phyloP scores from a whole-genome alignment of 1,140 invertebrate species.

The Neotoxoptera formosana region DNA sequence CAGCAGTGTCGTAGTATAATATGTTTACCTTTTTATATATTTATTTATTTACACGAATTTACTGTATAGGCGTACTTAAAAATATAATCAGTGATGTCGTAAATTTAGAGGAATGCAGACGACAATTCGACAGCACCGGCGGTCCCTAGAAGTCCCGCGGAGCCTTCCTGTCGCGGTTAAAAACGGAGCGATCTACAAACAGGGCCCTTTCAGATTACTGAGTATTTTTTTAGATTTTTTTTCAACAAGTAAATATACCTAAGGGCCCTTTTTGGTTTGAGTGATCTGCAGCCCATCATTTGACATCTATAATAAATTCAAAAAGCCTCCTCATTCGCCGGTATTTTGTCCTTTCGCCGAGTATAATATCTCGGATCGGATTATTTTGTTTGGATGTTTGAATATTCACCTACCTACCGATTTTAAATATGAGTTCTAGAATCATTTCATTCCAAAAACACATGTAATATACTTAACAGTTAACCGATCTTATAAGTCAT shows the following conservation, averaged over 20 bases:
- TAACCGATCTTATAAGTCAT: too few species aligned
- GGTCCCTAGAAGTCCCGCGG: neutral
- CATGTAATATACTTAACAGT: neutral
- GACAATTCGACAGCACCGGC: neutral
- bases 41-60: neutral
- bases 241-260: too few species aligned
- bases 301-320: neutral
- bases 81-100: neutral
- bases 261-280: neutral
- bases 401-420: too few species aligned
- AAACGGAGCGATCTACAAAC: neutral
- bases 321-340: neutral
- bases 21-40: neutral
- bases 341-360: neutral
- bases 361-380: too few species aligned
- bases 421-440: neutral
- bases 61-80: neutral
- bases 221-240: too few species aligned
- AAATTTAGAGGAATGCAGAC: neutral
- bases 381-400: neutral
- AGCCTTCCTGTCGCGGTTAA: neutral
- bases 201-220: neutral
- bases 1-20: neutral
- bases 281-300: too few species aligned
- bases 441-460: neutral